phyloP scores from a whole-genome alignment of 2,113 vertebrate species.

The Leptosomus discolor region DNA sequence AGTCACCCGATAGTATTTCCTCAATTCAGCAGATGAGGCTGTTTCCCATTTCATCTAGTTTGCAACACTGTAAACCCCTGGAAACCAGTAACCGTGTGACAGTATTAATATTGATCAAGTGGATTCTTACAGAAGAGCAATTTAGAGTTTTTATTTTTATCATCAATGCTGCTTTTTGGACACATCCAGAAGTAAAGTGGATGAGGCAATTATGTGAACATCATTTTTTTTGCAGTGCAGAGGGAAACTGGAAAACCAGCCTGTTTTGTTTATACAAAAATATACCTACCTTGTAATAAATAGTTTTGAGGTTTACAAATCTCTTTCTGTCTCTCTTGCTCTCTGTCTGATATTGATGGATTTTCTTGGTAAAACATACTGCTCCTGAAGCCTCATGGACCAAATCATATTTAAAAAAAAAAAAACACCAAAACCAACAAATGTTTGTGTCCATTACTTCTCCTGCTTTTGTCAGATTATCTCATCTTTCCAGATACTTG shows the following conservation, averaged over 20 bases:
- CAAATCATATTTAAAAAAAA: neutral
- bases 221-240: neutral
- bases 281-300: neutral
- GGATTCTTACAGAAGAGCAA: neutral
- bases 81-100: neutral
- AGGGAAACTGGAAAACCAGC: neutral
- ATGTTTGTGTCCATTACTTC: neutral
- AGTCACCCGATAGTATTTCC: neutral
- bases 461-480: neutral
- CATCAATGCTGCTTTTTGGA: neutral
- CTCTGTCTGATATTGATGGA: neutral
- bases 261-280: neutral
- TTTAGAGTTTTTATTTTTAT: neutral
- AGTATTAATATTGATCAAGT: neutral
- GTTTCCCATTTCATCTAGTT: neutral
- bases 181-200: neutral
- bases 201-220: neutral
- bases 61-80: neutral
- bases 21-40: slow-evolving; percentile 43
- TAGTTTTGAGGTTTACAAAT: neutral
- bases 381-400: neutral
- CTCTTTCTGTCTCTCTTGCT: neutral
- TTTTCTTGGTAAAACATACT: neutral
- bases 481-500: neutral
- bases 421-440: fast-evolving